Evolutionary conservation across 2,888 invertebrate genomes (phyloP).

Genomic region (Macrosoma leucophasiata): DNA sequence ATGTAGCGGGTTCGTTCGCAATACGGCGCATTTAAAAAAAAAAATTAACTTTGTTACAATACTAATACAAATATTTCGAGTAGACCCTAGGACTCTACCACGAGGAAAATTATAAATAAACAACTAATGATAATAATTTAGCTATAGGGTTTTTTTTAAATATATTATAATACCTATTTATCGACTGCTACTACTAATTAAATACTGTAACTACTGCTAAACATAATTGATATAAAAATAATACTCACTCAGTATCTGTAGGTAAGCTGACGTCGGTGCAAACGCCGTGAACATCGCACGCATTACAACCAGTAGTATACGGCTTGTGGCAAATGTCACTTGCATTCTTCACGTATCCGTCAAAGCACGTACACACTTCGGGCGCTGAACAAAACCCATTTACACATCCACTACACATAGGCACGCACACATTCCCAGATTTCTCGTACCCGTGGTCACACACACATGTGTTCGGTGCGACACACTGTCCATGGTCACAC

Average conservation of each 20-base stretch:
- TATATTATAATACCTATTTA: too few species aligned
- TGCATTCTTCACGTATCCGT: constrained; percentile 36
- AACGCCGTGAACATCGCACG: constrained; percentile 26
- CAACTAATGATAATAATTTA: too few species aligned
- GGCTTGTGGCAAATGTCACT: constrained; percentile 28
- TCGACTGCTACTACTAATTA: too few species aligned
- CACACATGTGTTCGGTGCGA: constrained; percentile 75
- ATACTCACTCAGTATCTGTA: not conserved
- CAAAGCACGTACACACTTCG: constrained; percentile 58
- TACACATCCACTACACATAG: constrained; percentile 36
- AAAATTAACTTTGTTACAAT: too few species aligned
- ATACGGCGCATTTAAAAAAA: too few species aligned
- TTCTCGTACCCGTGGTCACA: constrained; percentile 72
- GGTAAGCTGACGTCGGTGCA: constrained; percentile 15
- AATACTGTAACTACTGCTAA: too few species aligned
- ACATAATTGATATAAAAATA: not conserved
- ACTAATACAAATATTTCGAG: too few species aligned
- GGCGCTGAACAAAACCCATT: constrained; percentile 48
- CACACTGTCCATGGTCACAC: constrained; percentile 48
- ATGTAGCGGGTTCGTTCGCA: too few species aligned
- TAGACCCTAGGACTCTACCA: too few species aligned
- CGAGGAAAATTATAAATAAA: too few species aligned
- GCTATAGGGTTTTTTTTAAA: too few species aligned
- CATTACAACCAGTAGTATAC: constrained; percentile 29
- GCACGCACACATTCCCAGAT: constrained; percentile 29